phyloP scores from a whole-genome alignment of 2,113 vertebrate genomes.

The Perca fluviatilis region DNA sequence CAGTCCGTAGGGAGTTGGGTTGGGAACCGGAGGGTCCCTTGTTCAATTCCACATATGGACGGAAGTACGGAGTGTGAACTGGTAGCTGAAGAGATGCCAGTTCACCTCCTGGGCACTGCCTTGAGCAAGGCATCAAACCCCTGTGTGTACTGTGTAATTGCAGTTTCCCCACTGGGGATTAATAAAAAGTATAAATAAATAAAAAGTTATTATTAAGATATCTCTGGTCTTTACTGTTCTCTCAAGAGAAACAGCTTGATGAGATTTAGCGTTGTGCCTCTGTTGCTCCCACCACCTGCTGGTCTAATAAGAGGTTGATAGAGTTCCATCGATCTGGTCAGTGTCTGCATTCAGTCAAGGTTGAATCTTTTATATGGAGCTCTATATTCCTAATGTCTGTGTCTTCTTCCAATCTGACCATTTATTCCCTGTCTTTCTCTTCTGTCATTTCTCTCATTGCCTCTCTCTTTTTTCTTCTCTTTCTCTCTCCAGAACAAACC shows the following conservation, averaged over 20 bases:
- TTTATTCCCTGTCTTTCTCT: constrained; percentile 24
- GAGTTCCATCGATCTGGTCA: constrained; percentile 74
- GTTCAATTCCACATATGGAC: no score
- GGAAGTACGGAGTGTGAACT: no score
- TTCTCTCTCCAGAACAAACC: constrained; percentile 50
- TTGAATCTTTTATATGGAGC: constrained; percentile 60
- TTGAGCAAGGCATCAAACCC: no score
- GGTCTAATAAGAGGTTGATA: constrained; percentile 68
- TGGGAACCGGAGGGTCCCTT: no score
- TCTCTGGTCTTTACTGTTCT: background rate
- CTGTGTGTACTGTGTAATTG: no score
- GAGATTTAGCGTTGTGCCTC: constrained; percentile 44
- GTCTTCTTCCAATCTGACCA: constrained; percentile 45
- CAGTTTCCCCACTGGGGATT: no score
- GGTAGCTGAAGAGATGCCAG: no score
- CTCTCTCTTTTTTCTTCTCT: constrained; percentile 27
- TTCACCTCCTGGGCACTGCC: no score
- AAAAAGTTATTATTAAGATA: background rate
- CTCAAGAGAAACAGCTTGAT: constrained; percentile 34
- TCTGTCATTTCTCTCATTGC: constrained; percentile 37
- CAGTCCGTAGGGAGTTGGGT: no score
- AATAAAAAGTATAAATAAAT: no score
- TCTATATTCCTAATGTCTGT: constrained; percentile 64
- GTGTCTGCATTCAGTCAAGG: constrained; percentile 50
- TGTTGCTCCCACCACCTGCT: constrained; percentile 35